Percentiles rank a stretch among this genome's conserved stretches.
These are phyloP conservation scores for Thalassoma bifasciatum DNA, from an alignment of 2,113 vertebrate genomes.

Conservation along the genomic window DNA sequence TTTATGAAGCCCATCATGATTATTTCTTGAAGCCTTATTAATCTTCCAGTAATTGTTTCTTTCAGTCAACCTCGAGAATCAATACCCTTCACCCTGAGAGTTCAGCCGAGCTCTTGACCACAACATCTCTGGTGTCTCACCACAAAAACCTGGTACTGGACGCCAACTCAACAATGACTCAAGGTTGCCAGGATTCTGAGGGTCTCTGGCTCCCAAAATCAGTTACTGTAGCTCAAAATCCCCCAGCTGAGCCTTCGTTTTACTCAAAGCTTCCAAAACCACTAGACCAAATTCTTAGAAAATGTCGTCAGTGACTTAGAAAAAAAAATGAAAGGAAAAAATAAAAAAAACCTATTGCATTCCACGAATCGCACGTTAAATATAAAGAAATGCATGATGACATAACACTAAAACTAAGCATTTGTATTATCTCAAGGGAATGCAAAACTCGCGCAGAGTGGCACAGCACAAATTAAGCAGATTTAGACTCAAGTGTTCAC, in stretches of 20 bases:
- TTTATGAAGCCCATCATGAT: slow-evolving; percentile 64
- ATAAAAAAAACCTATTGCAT: slow-evolving; percentile 62
- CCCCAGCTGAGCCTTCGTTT: slow-evolving; percentile 75
- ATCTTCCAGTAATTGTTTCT: slow-evolving; percentile 80
- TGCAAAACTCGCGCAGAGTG: slow-evolving; percentile 84
- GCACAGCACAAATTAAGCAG: slow-evolving; percentile 88
- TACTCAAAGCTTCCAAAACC: slow-evolving; percentile 68
- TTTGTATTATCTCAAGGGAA: slow-evolving; percentile 77
- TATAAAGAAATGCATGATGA: slow-evolving; percentile 67
- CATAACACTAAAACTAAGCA: slow-evolving; percentile 78
- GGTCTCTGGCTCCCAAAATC: slow-evolving; percentile 66
- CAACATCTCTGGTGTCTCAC: slow-evolving; percentile 80
- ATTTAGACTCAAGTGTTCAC: slow-evolving; percentile 89
- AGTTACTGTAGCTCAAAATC: slow-evolving; percentile 74
- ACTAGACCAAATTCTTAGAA: slow-evolving; percentile 35
- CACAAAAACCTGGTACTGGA: slow-evolving; percentile 73
- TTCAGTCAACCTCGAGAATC: slow-evolving; percentile 67
- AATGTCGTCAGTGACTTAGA: slow-evolving; percentile 26
- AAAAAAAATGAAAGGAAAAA: too few relatives aligned
- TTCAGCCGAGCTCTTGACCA: slow-evolving; percentile 66
- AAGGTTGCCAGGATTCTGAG: slow-evolving; percentile 59
- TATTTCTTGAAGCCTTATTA: slow-evolving; percentile 66
- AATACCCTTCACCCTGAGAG: slow-evolving; percentile 67
- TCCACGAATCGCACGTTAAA: slow-evolving; percentile 74
- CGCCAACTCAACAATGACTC: slow-evolving; percentile 52